Conservation (phyloP, 2,797 vertebrate genomes). For the Clarias pachynema region DNA sequence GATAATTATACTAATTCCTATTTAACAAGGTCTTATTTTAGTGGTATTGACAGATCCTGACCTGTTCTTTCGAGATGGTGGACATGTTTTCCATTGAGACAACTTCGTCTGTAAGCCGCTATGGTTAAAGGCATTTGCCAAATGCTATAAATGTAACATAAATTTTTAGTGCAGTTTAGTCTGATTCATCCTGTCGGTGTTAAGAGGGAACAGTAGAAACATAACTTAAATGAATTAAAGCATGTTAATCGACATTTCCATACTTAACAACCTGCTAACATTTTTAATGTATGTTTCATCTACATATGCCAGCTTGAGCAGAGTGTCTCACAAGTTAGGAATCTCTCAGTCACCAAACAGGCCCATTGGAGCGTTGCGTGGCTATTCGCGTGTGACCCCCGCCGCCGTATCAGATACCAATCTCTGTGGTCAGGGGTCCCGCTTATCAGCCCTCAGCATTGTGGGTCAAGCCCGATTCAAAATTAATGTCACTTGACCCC, state of each 20-base stretch:
- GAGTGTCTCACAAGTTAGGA: slow-evolving; percentile 52
- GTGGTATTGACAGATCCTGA: background rate
- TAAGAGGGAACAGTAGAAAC: background rate
- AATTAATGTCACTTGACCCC: slow-evolving; percentile 76
- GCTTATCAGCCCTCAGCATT: slow-evolving; percentile 74
- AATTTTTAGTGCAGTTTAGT: background rate
- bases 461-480: slow-evolving; percentile 76
- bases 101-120: background rate
- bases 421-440: slow-evolving; percentile 56
- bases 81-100: slow-evolving; percentile 10
- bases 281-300: slow-evolving; percentile 32
- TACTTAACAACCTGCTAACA: background rate
- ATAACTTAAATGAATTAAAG: background rate
- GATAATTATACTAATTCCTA: background rate
- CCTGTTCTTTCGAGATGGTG: background rate
- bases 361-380: slow-evolving; percentile 44
- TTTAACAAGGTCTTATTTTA: slow-evolving; percentile 2
- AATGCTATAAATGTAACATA: background rate
- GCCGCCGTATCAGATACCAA: slow-evolving; percentile 58
- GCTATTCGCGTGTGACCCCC: slow-evolving; percentile 68
- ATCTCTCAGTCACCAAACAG: slow-evolving; percentile 62
- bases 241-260: background rate
- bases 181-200: background rate
- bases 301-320: slow-evolving; percentile 2
- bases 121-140: background rate